Base-by-base conservation (phyloP, 2,888 invertebrate genomes). In the Portevinia maculata region DNA sequence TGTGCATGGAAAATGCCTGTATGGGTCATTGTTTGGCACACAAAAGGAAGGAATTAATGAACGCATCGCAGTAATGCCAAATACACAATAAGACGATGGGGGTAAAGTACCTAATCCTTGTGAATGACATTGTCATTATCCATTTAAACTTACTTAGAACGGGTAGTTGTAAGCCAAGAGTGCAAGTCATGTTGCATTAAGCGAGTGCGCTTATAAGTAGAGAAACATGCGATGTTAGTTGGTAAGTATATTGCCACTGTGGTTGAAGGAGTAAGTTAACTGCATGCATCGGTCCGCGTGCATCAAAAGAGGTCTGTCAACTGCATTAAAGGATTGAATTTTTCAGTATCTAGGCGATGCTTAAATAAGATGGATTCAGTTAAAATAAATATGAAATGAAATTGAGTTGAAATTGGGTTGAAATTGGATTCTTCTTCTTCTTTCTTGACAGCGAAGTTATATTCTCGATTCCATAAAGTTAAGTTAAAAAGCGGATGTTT, bases 121-220 rank as follows among this genome's bases (percentile, higher is more conserved):
- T 53, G 9, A 39, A 70, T 52, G 53, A 53, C 69, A 81, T 76
- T 81, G 57, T 65, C 46, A 65, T 81, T 81, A 71, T 76, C 53
- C 65, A 60, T 34, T 60, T 65, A 65, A 65, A 53, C 17, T 32
- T 48, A 74, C 46, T 41, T 30, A 30, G 37, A 17, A 34, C n/a
- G 32, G 37, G 21, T 11, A 32, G 55, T 32, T 44, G 59, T 24
- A 55, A 44, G 48, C 70, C 30, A 15, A 70, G 41, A 34, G 30
- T 53, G 34, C 34, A 44, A 50, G 34, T 55, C 39, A 64, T 71
- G 64, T 37, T 57, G 37, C 34, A 62, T 44, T 75, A 39, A 41
- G 17, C 4, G 28, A 8, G 24, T 46, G 32, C 21, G 15, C 52
- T 55, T 48, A 13, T 7, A 37, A 24, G 24, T 24, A 5, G 24